Base-by-base conservation (phyloP, 2,113 vertebrate species). In the Amphiprion ocellaris region DNA sequence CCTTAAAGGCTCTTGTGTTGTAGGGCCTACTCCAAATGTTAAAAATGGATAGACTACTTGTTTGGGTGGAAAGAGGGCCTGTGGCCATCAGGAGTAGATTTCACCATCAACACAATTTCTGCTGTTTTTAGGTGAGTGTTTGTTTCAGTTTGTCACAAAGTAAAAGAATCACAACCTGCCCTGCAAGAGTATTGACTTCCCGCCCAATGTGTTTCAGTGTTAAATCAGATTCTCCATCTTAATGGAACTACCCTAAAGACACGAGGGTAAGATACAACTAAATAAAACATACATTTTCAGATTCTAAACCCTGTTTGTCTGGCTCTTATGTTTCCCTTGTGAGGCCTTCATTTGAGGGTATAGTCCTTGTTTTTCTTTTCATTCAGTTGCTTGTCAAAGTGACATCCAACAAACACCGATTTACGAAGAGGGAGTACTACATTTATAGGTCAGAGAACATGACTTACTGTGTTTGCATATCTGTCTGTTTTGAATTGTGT, bases 371-470 rank as follows among this genome's bases (percentile, higher is more conserved):
- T 64, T 60, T 60, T 59, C n/a, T 26, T 5, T 23, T 58, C 23
- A 37, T 69, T 23, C 56, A 23, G 17, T 12, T 24, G 33, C 30
- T 26, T 59, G 69, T 64, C 74, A 65, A 44, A 59, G 62, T 49
- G 52, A 74, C 26, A 54, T 23, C 28, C 26, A 63, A 60, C 41
- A 65, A 82, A 61, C 23, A 41, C 21, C 41, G 14, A 73, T 59
- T 77, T 77, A 50, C 5, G 73, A 69, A 61, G 59, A 77, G 74
- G 52, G 78, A 77, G 39, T 74, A 47, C 46, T 54, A 69, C 14
- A 63, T 76, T 76, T 44, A 30, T 58, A 62, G 61, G 49, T 79
- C 53, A 69, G 50, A 10, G 21, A 56, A 58, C 55, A 76, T 69
- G 37, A 21, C 71, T 23, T 30, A 44, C 54, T 44, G 50, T 49